Base-by-base conservation (phyloP, 92 coral and sea anemone species). In the Bergia puertoricense region DNA sequence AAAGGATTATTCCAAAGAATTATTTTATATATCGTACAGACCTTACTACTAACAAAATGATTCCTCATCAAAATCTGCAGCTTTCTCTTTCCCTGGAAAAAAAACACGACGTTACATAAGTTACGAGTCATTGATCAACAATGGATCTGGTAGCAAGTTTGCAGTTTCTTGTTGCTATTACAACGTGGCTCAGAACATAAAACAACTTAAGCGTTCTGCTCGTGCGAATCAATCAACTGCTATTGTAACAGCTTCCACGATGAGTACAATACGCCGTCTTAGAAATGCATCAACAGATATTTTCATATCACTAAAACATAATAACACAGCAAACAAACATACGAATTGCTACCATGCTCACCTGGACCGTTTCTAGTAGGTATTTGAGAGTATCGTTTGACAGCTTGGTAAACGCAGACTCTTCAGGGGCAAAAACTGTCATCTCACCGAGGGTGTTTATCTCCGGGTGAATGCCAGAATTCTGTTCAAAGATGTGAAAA, bases 21-120 rank as follows among this genome's bases (percentile, higher is more conserved):
- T 69, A 8, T 69, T 69, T 8, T 69, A 46, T 38, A 69, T 40
- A 16, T 76, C 81, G 66, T 78, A 77, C 93, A 81, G 56, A 96
- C 98, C 98, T 92, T 94, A 39, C 86, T 89, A 11, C 86, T 50
- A 5, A 92, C 72, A 14, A 96, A 75, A 78, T 96, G 98, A 88
- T 93, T 92, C 66, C 93, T 93, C 75, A 96, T 76, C 46, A 94
- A 79, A 13, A 93, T 81, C 79, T 89, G 88, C 77, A 96, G 91
- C 85, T 96, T 96, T 56, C 88, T 80, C 67, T 81, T 93, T 40
- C 98, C 98, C 98, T 96, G 73, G 30, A 74, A 15, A 77, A 10
- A 48, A 91, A 48, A n/a, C 38, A 80, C 36, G 45, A 91, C 10
- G 23, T 2, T 20, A 22, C 13, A 18, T 62, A 54, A 13, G 59